A percentile compares a stretch with the other conserved stretches of the same genome.
phyloP scores from a whole-genome alignment of 1,140 invertebrate genomes.

The Ceratosolen solmsi region DNA sequence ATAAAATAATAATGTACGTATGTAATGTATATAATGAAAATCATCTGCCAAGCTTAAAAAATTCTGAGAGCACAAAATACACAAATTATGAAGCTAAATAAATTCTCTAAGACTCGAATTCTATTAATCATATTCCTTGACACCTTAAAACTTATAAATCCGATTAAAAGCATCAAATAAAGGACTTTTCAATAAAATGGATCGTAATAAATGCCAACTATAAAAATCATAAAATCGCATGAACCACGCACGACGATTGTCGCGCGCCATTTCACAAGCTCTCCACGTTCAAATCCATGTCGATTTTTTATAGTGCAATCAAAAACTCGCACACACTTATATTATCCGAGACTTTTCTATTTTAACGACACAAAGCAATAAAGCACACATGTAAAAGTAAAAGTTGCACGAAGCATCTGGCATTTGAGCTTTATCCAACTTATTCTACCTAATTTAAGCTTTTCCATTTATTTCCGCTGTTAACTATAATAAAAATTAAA shows the following conservation, averaged over 20 bases:
- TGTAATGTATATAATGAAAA: too few relatives aligned
- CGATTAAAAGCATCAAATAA: not conserved
- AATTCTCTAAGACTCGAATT: not conserved
- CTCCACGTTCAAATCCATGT: not conserved
- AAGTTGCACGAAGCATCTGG: not conserved
- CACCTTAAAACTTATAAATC: not conserved
- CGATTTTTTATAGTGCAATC: slow-evolving; percentile 36
- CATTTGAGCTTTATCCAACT: not conserved
- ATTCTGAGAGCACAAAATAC: not conserved
- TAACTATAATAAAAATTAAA: too few relatives aligned
- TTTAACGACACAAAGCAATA: slow-evolving; percentile 29
- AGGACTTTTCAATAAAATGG: not conserved
- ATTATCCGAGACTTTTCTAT: not conserved
- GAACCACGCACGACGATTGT: not conserved
- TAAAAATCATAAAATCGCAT: slow-evolving; percentile 4
- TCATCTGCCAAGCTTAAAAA: too few relatives aligned
- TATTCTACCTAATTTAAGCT: not conserved
- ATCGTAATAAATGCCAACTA: not conserved
- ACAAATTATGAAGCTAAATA: not conserved
- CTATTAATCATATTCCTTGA: not conserved
- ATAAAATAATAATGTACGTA: too few relatives aligned
- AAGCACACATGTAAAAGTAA: not conserved
- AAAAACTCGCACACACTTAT: not conserved
- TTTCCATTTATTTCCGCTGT: too few relatives aligned
- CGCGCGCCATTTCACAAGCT: not conserved